Evolutionary conservation across 2,113 vertebrate species (phyloP), one percentile per base, ranked within the genome.

Genomic region (Amia ocellicauda): DNA sequence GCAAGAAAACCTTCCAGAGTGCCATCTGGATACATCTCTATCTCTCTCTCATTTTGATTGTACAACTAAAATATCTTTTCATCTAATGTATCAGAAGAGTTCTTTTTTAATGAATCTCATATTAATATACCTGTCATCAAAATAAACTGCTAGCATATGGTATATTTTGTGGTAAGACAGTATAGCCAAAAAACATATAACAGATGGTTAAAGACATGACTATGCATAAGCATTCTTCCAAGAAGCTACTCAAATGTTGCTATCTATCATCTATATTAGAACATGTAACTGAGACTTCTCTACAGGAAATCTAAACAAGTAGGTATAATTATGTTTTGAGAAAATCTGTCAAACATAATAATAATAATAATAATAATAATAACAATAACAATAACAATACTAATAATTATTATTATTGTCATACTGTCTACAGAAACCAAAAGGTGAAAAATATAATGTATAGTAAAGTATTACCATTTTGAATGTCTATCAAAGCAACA

Each of bases 41-140:
- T 36, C 17, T 47, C 17, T 16, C 10, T 17, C 17, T 47, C n/a
- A 47, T 14, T 42, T 42, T 42, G n/a, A n/a, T n/a, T n/a, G n/a
- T n/a, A n/a, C 40, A 42, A 42, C 8, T 42, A 14, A 11, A 11
- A 42, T 16, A 17, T 16, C 14, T 47, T 17, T 47, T 9, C 16
- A 47, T 16, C 45, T 17, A 16, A 5, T 17, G 7, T 47, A 47
- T 2, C 45, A 47, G n/a, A 0, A 47, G 14, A 47, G n/a, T 47
- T 47, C 16, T 47, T 13, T 47, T 47, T 47, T 47, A 47, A 47
- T 19, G 14, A 47, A 4, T 47, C n/a, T 47, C n/a, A 17, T 4
- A 47, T 47, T 47, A 47, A 47, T n/a, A 19, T 47, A 47, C 45
- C n/a, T 47, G 43, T n/a, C 43, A 47, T 47, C 8, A 47, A 47